Percentiles rank a stretch among this genome's conserved stretches.
phyloP scores from a whole-genome alignment of 2,113 vertebrate species.

The Monopterus albus region DNA sequence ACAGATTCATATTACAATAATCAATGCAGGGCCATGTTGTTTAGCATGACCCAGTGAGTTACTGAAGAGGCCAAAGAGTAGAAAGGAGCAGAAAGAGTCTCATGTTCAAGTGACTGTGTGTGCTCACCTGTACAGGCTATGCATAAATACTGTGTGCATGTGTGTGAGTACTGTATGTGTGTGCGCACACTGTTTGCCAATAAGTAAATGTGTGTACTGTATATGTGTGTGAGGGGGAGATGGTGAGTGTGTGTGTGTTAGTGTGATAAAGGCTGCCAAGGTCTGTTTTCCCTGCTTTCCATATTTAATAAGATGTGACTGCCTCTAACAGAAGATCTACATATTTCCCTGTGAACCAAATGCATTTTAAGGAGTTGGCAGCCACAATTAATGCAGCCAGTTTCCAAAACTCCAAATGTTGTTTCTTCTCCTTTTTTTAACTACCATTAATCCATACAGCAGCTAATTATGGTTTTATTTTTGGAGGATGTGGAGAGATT shows the following conservation, averaged over 20 bases:
- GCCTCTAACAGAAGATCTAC: constrained; percentile 59
- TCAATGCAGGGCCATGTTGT: background rate
- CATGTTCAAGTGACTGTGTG: too few species aligned
- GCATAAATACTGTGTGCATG: too few species aligned
- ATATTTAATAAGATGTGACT: constrained; percentile 63
- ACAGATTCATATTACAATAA: constrained; percentile 31
- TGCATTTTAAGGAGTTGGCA: constrained; percentile 68
- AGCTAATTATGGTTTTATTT: constrained; percentile 53
- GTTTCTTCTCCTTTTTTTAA: constrained; percentile 20
- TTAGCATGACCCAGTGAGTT: too few species aligned
- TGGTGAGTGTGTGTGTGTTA: background rate
- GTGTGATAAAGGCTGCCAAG: constrained; percentile 31
- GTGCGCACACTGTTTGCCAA: too few species aligned
- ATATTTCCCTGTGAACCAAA: constrained; percentile 66
- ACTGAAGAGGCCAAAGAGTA: too few species aligned
- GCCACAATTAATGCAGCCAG: constrained; percentile 56
- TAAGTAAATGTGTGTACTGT: too few species aligned
- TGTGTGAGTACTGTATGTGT: too few species aligned
- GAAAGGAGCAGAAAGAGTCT: too few species aligned
- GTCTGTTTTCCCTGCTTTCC: constrained; percentile 54
- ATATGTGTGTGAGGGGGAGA: background rate
- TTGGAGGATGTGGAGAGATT: constrained; percentile 7
- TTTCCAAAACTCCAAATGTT: constrained; percentile 55
- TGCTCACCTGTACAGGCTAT: too few species aligned
- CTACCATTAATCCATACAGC: constrained; percentile 20